phyloP scores from a whole-genome alignment of 2,888 invertebrate genomes.

The Mongoloraphidia duomilia region DNA sequence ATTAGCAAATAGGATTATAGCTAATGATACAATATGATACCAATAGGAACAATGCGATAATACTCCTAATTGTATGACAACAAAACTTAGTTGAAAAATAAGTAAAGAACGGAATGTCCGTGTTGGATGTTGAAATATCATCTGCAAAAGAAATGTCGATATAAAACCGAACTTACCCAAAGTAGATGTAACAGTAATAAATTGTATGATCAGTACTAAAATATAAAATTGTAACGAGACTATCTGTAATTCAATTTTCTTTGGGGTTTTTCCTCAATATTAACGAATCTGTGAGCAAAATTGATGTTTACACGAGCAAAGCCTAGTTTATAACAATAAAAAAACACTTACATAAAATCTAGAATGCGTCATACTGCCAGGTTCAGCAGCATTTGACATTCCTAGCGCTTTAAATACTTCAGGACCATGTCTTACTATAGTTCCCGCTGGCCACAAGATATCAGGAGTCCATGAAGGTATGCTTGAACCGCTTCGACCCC shows the following conservation, averaged over 20 bases:
- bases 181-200: too few relatives aligned
- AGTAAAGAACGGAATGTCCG: constrained; percentile 58
- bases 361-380: constrained; percentile 64
- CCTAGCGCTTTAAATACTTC: constrained; percentile 64
- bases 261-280: background rate
- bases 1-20: constrained; percentile 76
- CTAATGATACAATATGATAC: constrained; percentile 80
- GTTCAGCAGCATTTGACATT: constrained; percentile 73
- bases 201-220: too few relatives aligned
- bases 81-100: constrained; percentile 51
- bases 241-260: background rate
- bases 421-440: constrained; percentile 55
- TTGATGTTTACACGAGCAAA: too few relatives aligned
- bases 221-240: background rate
- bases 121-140: constrained; percentile 76
- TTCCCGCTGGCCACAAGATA: constrained; percentile 60
- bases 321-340: background rate
- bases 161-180: too few relatives aligned
- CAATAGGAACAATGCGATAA: constrained; percentile 72
- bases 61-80: constrained; percentile 63
- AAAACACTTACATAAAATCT: constrained; percentile 72
- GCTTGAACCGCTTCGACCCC: background rate
- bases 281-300: background rate
- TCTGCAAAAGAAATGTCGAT: constrained; percentile 38
- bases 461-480: constrained; percentile 36